A percentile compares a stretch with the other conserved stretches of the same genome.
Conservation (phyloP, 2,888 invertebrate species). For the Dynastes tityus region DNA sequence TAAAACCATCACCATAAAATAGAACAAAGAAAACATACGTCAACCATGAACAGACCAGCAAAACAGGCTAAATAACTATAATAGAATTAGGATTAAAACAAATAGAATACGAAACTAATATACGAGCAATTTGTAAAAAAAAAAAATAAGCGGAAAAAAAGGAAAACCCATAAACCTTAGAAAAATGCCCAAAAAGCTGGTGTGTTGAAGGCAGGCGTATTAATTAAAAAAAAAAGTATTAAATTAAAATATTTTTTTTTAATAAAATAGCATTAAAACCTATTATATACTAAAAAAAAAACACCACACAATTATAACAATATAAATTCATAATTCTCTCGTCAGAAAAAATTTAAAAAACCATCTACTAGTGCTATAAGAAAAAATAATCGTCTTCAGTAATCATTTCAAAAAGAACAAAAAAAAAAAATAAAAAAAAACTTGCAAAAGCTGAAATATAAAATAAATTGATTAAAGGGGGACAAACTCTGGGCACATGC, state of each 20-base stretch:
- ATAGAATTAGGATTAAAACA: constrained; percentile 8
- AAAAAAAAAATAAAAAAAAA: constrained; percentile 51
- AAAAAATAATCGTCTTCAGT: constrained; percentile 18
- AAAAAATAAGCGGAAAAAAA: constrained; percentile 41
- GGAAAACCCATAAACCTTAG: constrained; percentile 56
- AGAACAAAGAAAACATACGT: constrained; percentile 50
- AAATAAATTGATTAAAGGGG: constrained; percentile 51
- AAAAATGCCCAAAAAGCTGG: constrained; percentile 38
- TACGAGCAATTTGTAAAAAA: not conserved
- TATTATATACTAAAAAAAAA: constrained; percentile 49
- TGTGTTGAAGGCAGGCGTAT: constrained; percentile 59
- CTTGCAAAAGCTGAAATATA: constrained; percentile 58
- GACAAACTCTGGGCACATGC: constrained; percentile 49
- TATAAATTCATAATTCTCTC: constrained; percentile 49
- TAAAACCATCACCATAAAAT: constrained; percentile 66
- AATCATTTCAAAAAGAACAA: not conserved
- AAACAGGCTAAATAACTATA: constrained; percentile 43
- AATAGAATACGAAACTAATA: not conserved
- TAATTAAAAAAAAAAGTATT: constrained; percentile 16
- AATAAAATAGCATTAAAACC: constrained; percentile 50
- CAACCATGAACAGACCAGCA: constrained; percentile 47
- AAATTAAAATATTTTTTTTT: constrained; percentile 40
- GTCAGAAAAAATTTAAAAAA: constrained; percentile 40
- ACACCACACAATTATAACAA: constrained; percentile 52
- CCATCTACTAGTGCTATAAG: constrained; percentile 53